Base-by-base conservation (phyloP, 2,797 vertebrate species). In the Hippoglossus hippoglossus region DNA sequence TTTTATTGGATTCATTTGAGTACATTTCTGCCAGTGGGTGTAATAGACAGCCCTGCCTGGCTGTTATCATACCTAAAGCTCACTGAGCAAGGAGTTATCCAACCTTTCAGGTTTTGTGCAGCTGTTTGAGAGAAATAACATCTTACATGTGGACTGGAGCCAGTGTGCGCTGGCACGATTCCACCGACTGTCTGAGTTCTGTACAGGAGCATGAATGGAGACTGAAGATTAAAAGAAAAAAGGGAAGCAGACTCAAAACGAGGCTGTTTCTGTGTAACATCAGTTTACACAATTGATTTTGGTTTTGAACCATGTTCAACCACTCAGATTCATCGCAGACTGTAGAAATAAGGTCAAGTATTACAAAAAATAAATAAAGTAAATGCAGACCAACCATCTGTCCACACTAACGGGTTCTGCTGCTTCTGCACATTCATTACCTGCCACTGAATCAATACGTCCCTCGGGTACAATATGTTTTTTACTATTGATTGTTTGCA, bases 401-500 rank as follows among this genome's bases (percentile, higher is more conserved):
- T 46, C 21, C 24, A 31, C 21, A 56, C 34, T 63, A 26, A 21
- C 41, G 26, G 50, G 0, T 64, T 47, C 49, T 59, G 50, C 9
- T 51, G 39, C 24, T 21, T 56, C 21, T 64, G 4, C 26, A 11
- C 1, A 71, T 31, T 39, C 24, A 49, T 47, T 26, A 15, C 46
- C 47, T 76, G 39, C n/a, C 19, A 13, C 31, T 52, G 21, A 77
- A 68, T 85, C 81, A 63, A 73, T 80, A 28, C 41, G 21, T 81
- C 84, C 73, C 52, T 21, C 0, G 39, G 71, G 72, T 68, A 0
- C 58, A 57, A 28, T 75, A n/a, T 11, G 19, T 63, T 41, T 59
- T 79, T 62, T 6, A 31, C 19, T 11, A 77, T 72, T 63, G 71
- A 77, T 63, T 75, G 46, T 61, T 64, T 47, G 19, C 6, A 50